Conservation (phyloP, 2,113 vertebrate species). For the Centropristis striata region DNA sequence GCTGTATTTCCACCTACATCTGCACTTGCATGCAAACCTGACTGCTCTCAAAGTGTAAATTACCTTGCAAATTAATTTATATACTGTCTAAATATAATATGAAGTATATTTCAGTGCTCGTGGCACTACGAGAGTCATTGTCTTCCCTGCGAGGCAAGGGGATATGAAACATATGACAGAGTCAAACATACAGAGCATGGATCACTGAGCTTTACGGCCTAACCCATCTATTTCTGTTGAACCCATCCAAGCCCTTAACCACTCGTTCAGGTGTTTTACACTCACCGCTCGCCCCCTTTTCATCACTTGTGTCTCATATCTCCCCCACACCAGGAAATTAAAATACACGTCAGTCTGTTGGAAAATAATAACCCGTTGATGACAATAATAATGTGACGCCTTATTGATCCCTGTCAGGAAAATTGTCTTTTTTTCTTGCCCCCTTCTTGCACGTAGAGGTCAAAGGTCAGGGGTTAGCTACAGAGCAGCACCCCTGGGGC, state of each 20-base stretch:
- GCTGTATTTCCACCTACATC: neutral
- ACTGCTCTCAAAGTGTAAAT: neutral
- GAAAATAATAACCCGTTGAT: conserved; percentile 24
- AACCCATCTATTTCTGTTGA: conserved; percentile 50
- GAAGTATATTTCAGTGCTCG: neutral
- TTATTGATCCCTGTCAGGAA: conserved; percentile 57
- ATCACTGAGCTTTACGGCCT: conserved; percentile 66
- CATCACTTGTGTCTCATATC: conserved; percentile 32
- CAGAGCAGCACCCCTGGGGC: neutral
- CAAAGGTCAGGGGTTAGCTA: conserved; percentile 5
- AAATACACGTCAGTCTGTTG: conserved; percentile 15
- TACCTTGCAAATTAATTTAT: neutral
- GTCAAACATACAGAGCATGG: conserved; percentile 57
- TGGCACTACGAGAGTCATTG: conserved; percentile 40
- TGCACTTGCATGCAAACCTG: neutral
- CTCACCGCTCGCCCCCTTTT: conserved; percentile 32
- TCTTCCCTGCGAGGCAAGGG: neutral
- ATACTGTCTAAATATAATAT: neutral
- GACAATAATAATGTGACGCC: conserved; percentile 38
- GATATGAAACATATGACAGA: conserved; percentile 55
- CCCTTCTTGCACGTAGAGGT: neutral
- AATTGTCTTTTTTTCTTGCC: neutral
- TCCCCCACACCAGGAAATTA: conserved; percentile 43
- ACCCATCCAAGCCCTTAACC: conserved; percentile 34
- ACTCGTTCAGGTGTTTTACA: conserved; percentile 59